Conservation (phyloP, 1,140 invertebrate species). For the Akabosia matsudoensis region DNA sequence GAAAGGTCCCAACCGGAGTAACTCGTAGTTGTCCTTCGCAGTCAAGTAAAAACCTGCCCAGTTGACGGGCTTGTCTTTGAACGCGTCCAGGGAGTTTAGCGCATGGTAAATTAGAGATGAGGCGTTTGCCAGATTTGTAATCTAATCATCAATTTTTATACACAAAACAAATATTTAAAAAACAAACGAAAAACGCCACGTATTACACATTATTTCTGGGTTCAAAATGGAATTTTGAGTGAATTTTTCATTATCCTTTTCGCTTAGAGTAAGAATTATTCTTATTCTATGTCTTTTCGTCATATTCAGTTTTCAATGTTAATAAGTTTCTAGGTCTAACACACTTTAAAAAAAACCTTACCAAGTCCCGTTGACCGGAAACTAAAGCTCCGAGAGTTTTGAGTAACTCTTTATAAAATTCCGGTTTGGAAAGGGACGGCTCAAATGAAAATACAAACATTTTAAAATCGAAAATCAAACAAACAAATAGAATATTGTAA, state of each 20-base stretch:
- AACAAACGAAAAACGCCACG: not conserved
- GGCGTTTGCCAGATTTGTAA: conserved; percentile 39
- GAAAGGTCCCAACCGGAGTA: conserved; percentile 37
- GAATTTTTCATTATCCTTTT: no score
- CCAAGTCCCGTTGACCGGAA: conserved; percentile 29
- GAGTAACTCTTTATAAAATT: conserved; percentile 34
- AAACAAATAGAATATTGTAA: no score
- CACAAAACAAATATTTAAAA: not conserved
- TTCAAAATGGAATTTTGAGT: no score
- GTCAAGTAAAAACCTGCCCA: conserved; percentile 41
- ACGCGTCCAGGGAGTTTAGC: conserved; percentile 27
- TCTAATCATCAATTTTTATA: conserved; percentile 29
- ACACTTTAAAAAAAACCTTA: conserved; percentile 18
- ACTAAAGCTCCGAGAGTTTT: conserved; percentile 26
- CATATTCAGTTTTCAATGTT: no score
- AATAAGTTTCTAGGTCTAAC: no score
- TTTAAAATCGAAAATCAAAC: no score
- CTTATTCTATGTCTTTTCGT: no score
- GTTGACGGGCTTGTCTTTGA: conserved; percentile 27
- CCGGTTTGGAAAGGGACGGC: conserved; percentile 20
- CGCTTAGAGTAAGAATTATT: no score
- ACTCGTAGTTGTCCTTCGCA: not conserved
- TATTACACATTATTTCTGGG: not conserved
- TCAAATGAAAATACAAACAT: conserved; percentile 31
- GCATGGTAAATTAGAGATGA: conserved; percentile 40